phyloP scores from a whole-genome alignment of 2,797 vertebrate species.

The Prionace glauca region DNA sequence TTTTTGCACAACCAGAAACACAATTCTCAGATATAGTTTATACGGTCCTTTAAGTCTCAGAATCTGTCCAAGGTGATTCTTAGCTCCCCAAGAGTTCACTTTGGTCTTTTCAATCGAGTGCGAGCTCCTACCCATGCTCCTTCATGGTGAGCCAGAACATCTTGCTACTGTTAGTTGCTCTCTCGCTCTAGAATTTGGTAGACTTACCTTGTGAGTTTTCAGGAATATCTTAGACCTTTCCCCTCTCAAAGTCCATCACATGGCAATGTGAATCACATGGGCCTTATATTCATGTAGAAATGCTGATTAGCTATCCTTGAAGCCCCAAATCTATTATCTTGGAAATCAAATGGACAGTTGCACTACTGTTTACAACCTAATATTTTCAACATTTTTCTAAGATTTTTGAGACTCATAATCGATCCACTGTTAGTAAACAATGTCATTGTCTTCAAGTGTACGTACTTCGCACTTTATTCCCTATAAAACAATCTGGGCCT shows the following conservation, averaged over 20 bases:
- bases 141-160: neutral
- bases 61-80: neutral
- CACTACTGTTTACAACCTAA: neutral
- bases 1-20: neutral
- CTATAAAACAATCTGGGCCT: neutral
- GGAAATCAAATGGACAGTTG: neutral
- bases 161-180: neutral
- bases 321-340: neutral
- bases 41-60: neutral
- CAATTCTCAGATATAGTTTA: neutral
- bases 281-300: neutral
- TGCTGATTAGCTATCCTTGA: neutral
- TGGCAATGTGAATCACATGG: neutral
- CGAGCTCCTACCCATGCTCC: neutral
- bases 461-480: neutral
- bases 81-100: neutral
- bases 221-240: neutral
- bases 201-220: neutral
- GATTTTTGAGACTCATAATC: neutral
- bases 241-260: neutral
- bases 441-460: neutral
- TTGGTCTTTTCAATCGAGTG: neutral
- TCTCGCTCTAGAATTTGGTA: neutral
- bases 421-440: neutral
- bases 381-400: neutral